Evolutionary conservation across 1,140 invertebrate species (phyloP), one percentile per base, ranked within the genome.

Genomic region (Pseudomyrmex sp.): DNA sequence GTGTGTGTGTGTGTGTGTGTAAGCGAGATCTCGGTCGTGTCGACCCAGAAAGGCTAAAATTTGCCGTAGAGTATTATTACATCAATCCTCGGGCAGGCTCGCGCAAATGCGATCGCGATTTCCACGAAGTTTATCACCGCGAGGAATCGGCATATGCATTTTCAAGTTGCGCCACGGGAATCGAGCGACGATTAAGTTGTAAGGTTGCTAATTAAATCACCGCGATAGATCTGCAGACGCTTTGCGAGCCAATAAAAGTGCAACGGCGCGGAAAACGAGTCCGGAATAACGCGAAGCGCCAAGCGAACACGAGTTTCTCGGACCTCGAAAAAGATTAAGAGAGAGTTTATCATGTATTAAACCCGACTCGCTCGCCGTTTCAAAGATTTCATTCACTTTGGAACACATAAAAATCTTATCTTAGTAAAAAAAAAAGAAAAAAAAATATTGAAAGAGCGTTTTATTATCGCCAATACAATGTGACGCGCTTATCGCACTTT

Each of bases 131-230:
- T 58, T 44, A 48, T 59, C 76, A 23, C 2, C 65, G 44, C 44
- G 23, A 54, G 18, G 20, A 70, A 59, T 70, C 54, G 54, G 12
- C 65, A 5, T n/a, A 18, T 18, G 35, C 65, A 48, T 48, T 58
- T 18, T 8, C 5, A 63, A 35, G 61, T 15, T 56, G 13, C 50
- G 3, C 20, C 23, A 70, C 46, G 56, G 46, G 46, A 52, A 76
- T 65, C 56, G 66, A 61, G n/a, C 68, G n/a, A 9, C 46, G n/a
- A 77, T 83, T 79, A 68, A 77, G n/a, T 58, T 77, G 52, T 77
- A 59, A 84, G 35, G 48, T 79, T 54, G 48, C n/a, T 79, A 61
- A 61, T 79, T 61, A 69, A 83, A 54, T 77, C 73, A 44, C 35
- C 35, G 5, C 50, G 50, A 62, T 65, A 74, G 72, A 65, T 76